These are phyloP conservation scores for Crenuchus spilurus DNA, from an alignment of 2,797 vertebrate species.

Conservation along the genomic window DNA sequence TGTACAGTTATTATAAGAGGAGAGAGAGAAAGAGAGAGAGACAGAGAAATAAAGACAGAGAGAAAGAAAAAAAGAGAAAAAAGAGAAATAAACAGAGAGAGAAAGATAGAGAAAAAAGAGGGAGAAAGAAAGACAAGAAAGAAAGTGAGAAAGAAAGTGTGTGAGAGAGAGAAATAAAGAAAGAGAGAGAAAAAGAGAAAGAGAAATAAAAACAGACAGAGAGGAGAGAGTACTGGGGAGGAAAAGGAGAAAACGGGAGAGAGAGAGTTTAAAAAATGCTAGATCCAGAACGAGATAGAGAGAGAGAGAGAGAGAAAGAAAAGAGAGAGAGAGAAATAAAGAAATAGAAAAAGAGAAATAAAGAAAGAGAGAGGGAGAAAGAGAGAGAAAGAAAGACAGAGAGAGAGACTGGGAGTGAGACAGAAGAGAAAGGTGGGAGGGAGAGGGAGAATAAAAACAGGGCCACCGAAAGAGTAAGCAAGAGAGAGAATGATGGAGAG, in stretches of 20 bases:
- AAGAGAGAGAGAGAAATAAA: too few species aligned
- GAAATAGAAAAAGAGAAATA: not conserved
- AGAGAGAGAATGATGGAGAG: not conserved
- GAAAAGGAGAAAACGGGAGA: not conserved
- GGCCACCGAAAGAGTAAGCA: not conserved
- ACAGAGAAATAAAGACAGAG: not conserved
- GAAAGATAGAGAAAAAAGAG: not conserved
- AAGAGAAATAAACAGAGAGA: not conserved
- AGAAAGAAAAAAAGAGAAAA: not conserved
- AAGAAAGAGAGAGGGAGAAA: not conserved
- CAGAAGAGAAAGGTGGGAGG: not conserved
- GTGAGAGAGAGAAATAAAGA: constrained; percentile 14
- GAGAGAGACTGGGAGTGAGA: not conserved
- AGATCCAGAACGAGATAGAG: too few species aligned
- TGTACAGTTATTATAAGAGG: not conserved
- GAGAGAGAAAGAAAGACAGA: not conserved
- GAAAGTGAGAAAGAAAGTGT: constrained; percentile 31
- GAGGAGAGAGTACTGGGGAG: too few species aligned
- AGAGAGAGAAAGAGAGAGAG: not conserved
- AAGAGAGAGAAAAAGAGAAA: not conserved
- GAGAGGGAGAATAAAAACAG: not conserved
- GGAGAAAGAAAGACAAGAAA: not conserved
- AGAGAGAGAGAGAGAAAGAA: not conserved
- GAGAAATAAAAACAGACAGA: not conserved
- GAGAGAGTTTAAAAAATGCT: too few species aligned